phyloP scores from a whole-genome alignment of 2,113 vertebrate genomes.

The Sander vitreus region DNA sequence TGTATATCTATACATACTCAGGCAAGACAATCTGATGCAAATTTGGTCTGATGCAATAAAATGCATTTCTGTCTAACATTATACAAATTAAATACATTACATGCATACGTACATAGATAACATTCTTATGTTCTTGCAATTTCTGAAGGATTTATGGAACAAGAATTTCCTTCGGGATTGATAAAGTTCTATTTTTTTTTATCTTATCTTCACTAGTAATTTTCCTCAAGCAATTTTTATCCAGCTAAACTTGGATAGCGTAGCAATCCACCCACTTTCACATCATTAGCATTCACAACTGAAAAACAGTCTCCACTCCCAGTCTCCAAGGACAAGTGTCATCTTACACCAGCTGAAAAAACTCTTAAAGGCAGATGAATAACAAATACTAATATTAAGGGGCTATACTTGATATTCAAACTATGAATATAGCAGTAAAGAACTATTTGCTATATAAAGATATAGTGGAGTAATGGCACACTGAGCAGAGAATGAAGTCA shows the following conservation, averaged over 20 bases:
- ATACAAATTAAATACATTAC: not conserved
- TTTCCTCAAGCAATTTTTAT: not conserved
- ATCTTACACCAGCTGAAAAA: not conserved
- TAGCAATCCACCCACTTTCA: not conserved
- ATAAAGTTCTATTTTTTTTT: too few relatives aligned
- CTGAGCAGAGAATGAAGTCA: too few relatives aligned
- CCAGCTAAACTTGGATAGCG: not conserved
- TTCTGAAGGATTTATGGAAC: too few relatives aligned
- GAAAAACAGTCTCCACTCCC: not conserved
- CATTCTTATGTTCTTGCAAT: too few relatives aligned
- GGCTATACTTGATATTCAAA: too few relatives aligned
- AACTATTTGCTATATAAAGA: too few relatives aligned
- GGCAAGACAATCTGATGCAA: not conserved
- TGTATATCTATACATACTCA: not conserved
- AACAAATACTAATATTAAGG: not conserved
- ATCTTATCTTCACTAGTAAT: too few relatives aligned
- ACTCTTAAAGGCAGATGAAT: not conserved
- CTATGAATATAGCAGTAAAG: too few relatives aligned
- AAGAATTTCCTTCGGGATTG: too few relatives aligned
- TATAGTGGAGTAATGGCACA: too few relatives aligned
- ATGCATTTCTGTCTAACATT: not conserved
- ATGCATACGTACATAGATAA: too few relatives aligned
- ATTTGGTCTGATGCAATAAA: not conserved
- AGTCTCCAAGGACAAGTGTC: not conserved
- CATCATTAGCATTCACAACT: conserved; percentile 9